These are phyloP conservation scores for Agriopis aurantiaria DNA, from an alignment of 2,888 invertebrate genomes.

Conservation along the genomic window DNA sequence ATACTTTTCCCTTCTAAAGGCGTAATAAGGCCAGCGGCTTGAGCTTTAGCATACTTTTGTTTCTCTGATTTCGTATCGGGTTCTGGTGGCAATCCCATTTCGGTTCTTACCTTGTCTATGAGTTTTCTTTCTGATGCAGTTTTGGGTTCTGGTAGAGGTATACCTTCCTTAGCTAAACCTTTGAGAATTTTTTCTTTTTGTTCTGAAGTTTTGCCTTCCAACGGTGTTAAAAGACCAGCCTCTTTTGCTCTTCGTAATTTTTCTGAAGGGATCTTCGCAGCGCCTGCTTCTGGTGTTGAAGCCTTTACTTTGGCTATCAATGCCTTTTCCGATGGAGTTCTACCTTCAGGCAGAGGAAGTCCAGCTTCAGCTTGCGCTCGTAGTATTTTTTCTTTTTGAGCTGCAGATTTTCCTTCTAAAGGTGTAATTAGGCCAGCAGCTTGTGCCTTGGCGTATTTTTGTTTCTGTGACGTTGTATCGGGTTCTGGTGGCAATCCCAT, in stretches of 20 bases:
- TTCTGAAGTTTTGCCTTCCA: constrained; percentile 46
- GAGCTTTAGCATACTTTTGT: constrained; percentile 42
- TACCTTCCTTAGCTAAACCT: constrained; percentile 47
- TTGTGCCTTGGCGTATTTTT: constrained; percentile 41
- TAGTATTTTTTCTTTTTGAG: constrained; percentile 55
- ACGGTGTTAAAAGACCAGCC: constrained; percentile 51
- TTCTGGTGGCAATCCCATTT: constrained; percentile 41
- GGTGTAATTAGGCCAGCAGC: constrained; percentile 48
- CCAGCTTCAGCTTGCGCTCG: constrained; percentile 45
- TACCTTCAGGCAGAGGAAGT: constrained; percentile 51
- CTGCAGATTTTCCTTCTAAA: constrained; percentile 48
- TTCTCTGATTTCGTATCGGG: constrained; percentile 25
- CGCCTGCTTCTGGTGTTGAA: background rate
- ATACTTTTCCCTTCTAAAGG: constrained; percentile 51
- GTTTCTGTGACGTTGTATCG: constrained; percentile 28
- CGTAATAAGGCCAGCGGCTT: constrained; percentile 45
- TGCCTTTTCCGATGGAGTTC: constrained; percentile 52
- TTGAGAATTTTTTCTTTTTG: constrained; percentile 46
- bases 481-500: constrained; percentile 48
- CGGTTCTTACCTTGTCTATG: constrained; percentile 46
- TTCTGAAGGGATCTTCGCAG: constrained; percentile 30
- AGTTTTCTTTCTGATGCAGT: constrained; percentile 47
- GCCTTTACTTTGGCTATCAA: constrained; percentile 38
- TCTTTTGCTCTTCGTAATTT: constrained; percentile 49
- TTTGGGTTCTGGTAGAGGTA: constrained; percentile 49